Evolutionary conservation across 2,888 invertebrate genomes (phyloP), one percentile per base, ranked within the genome.

Genomic region (Cenopis cana): DNA sequence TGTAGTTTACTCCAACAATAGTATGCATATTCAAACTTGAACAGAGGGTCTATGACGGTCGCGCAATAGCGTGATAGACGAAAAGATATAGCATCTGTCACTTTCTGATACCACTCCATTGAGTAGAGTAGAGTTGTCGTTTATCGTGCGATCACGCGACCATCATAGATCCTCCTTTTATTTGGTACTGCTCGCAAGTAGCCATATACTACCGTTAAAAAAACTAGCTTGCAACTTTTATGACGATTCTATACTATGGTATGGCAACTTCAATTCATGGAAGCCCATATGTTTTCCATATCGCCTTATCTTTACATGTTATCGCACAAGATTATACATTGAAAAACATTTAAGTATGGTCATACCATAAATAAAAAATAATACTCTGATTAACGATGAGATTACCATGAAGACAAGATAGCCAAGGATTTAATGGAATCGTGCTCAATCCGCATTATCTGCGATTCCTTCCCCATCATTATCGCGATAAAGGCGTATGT

Each of bases 401-500:
- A 68, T 61, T 61, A 52, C 2, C 46, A 29, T 46, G 59, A 46
- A 29, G 18, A 33, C 46, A 41, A 55, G 54, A 68, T 55, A 61
- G n/a, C 54, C 5, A 57, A 59, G 36, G 29, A 57, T 46, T 46
- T 46, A 20, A 11, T 36, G 36, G 38, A 59, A 55, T 46, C 49
- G 38, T 57, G 49, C 20, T 20, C 38, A 67, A 52, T 59, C 57
- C 49, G 20, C 50, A n/a, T 12, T 59, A 67, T 67, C 57, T 24
- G n/a, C 29, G 24, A 61, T 24, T 17, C 8, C 20, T 62, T 46
- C 41, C n/a, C 9, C 62, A 33, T 50, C 56, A 50, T 62, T 69
- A 70, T 70, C 59, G n/a, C 54, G 56, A 62, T 70, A 57, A 36
- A 36, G 41, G 52, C 46, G 20, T 36, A 59, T 52, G 0, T 67